phyloP scores from a whole-genome alignment of 2,888 invertebrate species.

The Drosophila cognata region DNA sequence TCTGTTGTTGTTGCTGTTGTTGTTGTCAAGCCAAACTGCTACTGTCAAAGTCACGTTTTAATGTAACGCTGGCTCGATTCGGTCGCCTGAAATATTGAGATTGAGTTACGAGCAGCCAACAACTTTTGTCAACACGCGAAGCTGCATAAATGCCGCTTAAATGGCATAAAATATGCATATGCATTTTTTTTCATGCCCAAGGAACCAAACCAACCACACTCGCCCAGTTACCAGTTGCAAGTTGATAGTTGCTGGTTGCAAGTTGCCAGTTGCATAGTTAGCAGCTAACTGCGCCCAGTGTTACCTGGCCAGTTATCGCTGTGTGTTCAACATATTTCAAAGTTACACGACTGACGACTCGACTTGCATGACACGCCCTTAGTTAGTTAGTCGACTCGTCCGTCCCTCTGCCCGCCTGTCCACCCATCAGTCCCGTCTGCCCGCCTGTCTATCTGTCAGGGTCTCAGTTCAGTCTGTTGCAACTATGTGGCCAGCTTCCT shows the following conservation, averaged over 20 bases:
- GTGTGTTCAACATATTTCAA: constrained; percentile 77
- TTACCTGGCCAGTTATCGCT: constrained; percentile 79
- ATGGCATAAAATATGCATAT: constrained; percentile 80
- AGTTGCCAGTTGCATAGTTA: constrained; percentile 33
- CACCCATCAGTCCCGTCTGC: constrained; percentile 22
- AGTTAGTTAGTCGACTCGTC: constrained; percentile 69
- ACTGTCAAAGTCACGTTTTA: constrained; percentile 81
- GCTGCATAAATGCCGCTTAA: constrained; percentile 80
- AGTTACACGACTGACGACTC: constrained; percentile 79
- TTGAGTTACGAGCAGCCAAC: constrained; percentile 79
- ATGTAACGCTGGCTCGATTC: constrained; percentile 69
- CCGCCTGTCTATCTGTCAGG: constrained; percentile 49
- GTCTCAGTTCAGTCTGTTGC: constrained; percentile 57
- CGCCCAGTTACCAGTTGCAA: constrained; percentile 44
- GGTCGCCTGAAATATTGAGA: constrained; percentile 76
- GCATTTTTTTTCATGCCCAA: constrained; percentile 56
- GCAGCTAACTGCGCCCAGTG: constrained; percentile 38
- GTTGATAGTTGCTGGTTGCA: constrained; percentile 40
- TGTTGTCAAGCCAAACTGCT: constrained; percentile 72
- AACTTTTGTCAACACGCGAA: constrained; percentile 78
- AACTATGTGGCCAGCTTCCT: constrained; percentile 76
- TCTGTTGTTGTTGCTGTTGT: constrained; percentile 37
- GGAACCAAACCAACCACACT: constrained; percentile 22
- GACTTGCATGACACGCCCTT: constrained; percentile 75
- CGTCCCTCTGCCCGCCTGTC: constrained; percentile 11